Conservation (phyloP, 2,113 vertebrate genomes). For the Hiodon tergisus region DNA sequence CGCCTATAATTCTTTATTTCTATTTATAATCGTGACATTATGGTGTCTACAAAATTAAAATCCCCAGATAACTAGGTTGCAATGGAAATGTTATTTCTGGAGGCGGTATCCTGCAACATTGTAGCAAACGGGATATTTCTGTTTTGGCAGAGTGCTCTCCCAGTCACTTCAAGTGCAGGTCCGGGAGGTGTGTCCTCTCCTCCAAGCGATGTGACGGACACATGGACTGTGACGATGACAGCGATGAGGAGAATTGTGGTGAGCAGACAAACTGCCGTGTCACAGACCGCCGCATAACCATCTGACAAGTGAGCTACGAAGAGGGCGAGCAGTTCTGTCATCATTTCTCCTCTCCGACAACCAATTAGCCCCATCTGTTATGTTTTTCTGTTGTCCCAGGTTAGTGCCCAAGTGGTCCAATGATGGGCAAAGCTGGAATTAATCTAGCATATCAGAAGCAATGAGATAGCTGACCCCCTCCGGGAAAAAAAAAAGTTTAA, state of each 20-base stretch:
- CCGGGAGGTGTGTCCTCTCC: constrained; percentile 81
- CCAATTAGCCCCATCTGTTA: background rate
- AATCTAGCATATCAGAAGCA: background rate
- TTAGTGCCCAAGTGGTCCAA: background rate
- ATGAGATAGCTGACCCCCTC: background rate
- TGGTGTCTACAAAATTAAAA: no score
- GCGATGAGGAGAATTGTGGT: constrained; percentile 92
- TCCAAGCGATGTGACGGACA: constrained; percentile 87
- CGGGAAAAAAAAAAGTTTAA: background rate
- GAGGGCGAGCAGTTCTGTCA: background rate
- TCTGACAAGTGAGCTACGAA: background rate
- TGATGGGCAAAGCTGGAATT: background rate
- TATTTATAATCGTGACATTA: no score
- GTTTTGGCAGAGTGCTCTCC: constrained; percentile 82
- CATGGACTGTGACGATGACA: constrained; percentile 89
- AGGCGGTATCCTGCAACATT: background rate
- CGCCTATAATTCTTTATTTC: no score
- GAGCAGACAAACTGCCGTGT: constrained; percentile 35
- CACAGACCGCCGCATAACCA: background rate
- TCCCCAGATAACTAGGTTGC: no score
- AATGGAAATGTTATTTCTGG: no score
- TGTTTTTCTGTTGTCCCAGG: background rate
- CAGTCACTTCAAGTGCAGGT: constrained; percentile 89
- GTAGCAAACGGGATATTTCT: constrained; percentile 26
- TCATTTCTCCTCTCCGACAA: background rate